Base-by-base conservation (phyloP, 2,888 invertebrate genomes). In the Pandemis cinnamomeana region DNA sequence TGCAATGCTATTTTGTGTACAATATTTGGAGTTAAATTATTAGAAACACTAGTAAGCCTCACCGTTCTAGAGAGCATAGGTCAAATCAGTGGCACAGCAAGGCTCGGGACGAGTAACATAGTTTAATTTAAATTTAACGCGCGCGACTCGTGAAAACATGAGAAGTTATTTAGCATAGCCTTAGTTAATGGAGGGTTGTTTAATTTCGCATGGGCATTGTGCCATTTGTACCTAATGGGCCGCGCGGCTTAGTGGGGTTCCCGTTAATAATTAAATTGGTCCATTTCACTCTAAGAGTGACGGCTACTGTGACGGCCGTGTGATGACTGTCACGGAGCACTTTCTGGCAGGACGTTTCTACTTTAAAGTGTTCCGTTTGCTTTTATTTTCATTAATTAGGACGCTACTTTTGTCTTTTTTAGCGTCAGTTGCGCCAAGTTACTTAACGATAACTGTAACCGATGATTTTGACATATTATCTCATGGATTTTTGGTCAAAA, bases 211-310 rank as follows among this genome's bases (percentile, higher is more conserved):
- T 64, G 63, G 63, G n/a, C 13, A 61, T 58, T 58, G 58, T 58
- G 61, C 66, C 66, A 36, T 36, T 66, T 36, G 13, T 36, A 4
- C 44, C 20, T 68, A 68, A 68, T 68, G 67, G 67, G 27, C 44
- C 41, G 7, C 10, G n/a, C 41, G 55, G 20, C 20, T 64, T 64
- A 64, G 46, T 64, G 63, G 15, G 44, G 42, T 58, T 55, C 8
- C 44, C 7, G 55, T 67, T 58, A 67, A 67, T 67, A 58, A 58
- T 67, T 67, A 58, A 67, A 67, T 20, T 20, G 63, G 63, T 63
- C 41, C 63, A 20, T 63, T 58, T 58, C 27, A 11, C 58, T 27
- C 20, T 55, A 20, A 11, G 58, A 58, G 27, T 27, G 27, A 27
- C 58, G 58, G 27, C 4, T 15, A 27, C 10, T 27, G 10, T 53